Percentiles rank a stretch among this genome's conserved stretches.
These are phyloP conservation scores for Brachypalpus laphriformis DNA, from an alignment of 2,888 invertebrate species.

Conservation along the genomic window DNA sequence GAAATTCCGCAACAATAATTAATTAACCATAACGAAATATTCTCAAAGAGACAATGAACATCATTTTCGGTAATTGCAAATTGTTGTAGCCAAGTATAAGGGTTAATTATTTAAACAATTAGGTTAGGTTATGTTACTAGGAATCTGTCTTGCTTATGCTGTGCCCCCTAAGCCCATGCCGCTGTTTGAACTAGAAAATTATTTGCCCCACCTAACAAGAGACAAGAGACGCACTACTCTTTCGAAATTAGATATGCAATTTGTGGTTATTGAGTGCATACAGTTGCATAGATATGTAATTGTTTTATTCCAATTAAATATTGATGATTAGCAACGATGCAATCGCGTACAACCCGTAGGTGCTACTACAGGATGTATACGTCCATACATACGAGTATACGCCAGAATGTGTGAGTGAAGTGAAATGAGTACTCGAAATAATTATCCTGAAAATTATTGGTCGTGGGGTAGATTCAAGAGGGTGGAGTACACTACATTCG, in stretches of 20 bases:
- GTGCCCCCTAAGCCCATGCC: neutral
- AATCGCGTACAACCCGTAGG: no score
- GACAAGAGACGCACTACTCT: conserved; percentile 9
- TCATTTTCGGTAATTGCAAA: conserved; percentile 77
- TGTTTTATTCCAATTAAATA: conserved; percentile 70
- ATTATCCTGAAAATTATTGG: conserved; percentile 46
- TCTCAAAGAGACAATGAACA: conserved; percentile 77
- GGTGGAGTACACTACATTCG: conserved; percentile 17
- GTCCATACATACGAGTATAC: neutral
- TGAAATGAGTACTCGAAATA: conserved; percentile 43
- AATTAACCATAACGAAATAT: conserved; percentile 77
- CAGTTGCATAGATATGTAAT: conserved; percentile 46
- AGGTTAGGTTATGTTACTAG: conserved; percentile 74
- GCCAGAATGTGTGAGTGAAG: neutral
- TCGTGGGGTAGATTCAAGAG: neutral
- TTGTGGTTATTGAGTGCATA: conserved; percentile 48
- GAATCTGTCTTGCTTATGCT: conserved; percentile 27
- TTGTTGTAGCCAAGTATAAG: conserved; percentile 77
- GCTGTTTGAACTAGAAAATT: conserved; percentile 16
- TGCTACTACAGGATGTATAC: no score
- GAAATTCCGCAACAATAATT: conserved; percentile 75
- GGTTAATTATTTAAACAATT: conserved; percentile 78
- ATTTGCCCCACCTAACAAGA: no score
- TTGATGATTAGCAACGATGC: conserved; percentile 46
- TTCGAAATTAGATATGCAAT: conserved; percentile 71